Evolutionary conservation across 2,797 vertebrate genomes (phyloP), one percentile per base, ranked within the genome.

Genomic region (Tragopan temminckii): DNA sequence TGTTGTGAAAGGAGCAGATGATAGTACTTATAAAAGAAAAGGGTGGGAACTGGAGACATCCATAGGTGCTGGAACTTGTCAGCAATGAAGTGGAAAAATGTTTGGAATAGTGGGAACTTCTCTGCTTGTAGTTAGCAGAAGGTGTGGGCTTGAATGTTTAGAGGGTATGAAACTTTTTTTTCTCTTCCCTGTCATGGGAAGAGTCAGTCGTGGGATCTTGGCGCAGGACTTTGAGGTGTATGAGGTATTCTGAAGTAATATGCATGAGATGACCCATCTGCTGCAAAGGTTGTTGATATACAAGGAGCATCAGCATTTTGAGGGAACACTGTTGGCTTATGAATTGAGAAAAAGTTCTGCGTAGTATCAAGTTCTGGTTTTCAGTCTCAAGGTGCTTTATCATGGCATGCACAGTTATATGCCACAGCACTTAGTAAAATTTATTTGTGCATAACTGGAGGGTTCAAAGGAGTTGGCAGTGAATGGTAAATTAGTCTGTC

Each of bases 141-240:
- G 52, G 67, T 36, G 35, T 74, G 50, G 67, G 7, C 6, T 1
- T 40, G 59, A 63, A 14, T 52, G 13, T 62, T 77, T 42, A 78
- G 33, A 71, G 55, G 62, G 35, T 72, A 63, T 25, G 38, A 64
- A 58, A 21, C 0, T 23, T 58, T 45, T 48, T 58, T 27, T 6
- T 0, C 5, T 8, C 9, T 8, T 46, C 13, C 4, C 8, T 2
- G 5, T 64, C 4, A 2, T 19, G 27, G 14, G 31, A n/a, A n/a
- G n/a, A 72, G 24, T 74, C 52, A 31, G 52, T 68, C 69, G 7
- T 38, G 53, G 48, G 31, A 29, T 62, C 48, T 62, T 74, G 29
- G 33, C 78, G 72, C 46, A 81, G 31, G 50, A 72, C 79, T 93
- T 86, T 91, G 19, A 68, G 31, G 62, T 84, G 11, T 6, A 38